Evolutionary conservation across 2,113 vertebrate genomes (phyloP).

Genomic region (Urocolius indicus): DNA sequence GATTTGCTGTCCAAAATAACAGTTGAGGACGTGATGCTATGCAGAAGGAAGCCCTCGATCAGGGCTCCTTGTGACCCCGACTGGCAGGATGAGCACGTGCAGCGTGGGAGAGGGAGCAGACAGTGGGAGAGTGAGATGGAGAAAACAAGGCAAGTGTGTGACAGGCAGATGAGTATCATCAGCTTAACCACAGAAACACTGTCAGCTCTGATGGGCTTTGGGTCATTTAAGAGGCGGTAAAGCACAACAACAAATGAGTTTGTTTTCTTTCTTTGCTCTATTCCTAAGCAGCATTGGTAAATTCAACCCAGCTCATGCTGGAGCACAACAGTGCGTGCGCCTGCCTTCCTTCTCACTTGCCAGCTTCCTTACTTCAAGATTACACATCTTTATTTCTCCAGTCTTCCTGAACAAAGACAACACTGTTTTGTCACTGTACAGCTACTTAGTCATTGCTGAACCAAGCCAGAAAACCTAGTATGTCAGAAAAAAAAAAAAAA

Average conservation of each 20-base stretch:
- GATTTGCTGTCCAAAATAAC: neutral
- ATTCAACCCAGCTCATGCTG: neutral
- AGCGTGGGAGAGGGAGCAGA: neutral
- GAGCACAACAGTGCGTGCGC: neutral
- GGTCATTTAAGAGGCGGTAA: neutral
- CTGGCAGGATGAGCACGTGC: neutral
- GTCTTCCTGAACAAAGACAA: conserved; percentile 50
- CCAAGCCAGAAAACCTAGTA: neutral
- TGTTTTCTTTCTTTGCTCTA: neutral
- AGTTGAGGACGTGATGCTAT: neutral
- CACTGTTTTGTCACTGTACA: conserved; percentile 34
- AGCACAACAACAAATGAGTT: neutral
- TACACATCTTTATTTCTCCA: conserved; percentile 17
- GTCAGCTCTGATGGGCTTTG: neutral
- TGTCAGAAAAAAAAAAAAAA: too few species aligned
- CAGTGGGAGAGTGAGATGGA: neutral
- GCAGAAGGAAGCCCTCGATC: neutral
- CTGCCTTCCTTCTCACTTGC: neutral
- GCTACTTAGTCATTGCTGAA: conserved; percentile 29
- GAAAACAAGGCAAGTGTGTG: neutral
- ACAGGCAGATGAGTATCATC: neutral
- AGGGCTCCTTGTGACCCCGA: neutral
- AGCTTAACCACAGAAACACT: neutral
- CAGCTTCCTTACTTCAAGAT: conserved; percentile 4
- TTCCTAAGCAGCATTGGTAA: neutral